These are phyloP conservation scores for Dryobota labecula DNA, from an alignment of 2,888 invertebrate genomes.

Conservation along the genomic window DNA sequence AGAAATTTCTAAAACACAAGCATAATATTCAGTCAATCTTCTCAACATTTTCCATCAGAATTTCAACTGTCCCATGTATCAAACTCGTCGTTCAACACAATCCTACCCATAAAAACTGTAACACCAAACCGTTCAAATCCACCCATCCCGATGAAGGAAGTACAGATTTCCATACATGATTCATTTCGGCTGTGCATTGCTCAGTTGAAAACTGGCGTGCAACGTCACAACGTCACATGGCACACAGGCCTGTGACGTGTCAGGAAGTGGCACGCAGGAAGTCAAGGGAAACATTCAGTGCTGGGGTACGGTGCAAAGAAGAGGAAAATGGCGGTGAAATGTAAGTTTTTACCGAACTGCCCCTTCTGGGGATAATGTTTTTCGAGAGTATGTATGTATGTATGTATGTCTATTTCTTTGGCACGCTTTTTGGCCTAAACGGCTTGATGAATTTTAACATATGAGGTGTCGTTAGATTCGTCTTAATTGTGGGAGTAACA, in stretches of 20 bases:
- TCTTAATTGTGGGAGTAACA: too few species aligned
- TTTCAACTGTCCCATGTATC: background rate
- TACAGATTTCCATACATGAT: constrained; percentile 57
- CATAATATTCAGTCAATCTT: too few species aligned
- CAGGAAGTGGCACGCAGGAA: constrained; percentile 86
- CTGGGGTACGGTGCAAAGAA: constrained; percentile 61
- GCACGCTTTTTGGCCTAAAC: too few species aligned
- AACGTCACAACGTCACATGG: constrained; percentile 74
- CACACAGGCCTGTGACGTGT: constrained; percentile 82
- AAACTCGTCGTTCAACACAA: background rate
- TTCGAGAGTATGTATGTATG: too few species aligned
- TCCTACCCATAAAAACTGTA: background rate
- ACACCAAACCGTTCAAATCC: background rate
- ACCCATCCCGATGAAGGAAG: constrained; percentile 40
- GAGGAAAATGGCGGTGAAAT: constrained; percentile 50
- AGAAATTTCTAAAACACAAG: too few species aligned
- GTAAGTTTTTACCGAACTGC: too few species aligned
- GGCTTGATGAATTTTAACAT: too few species aligned
- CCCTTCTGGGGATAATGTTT: too few species aligned
- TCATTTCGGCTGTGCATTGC: constrained; percentile 56
- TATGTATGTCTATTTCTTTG: too few species aligned
- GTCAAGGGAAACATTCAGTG: constrained; percentile 81
- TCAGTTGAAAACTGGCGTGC: constrained; percentile 64
- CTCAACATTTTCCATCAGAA: too few species aligned
- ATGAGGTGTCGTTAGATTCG: too few species aligned